Percentiles rank a stretch among this genome's conserved stretches.
These are phyloP conservation scores for Cottus gobio DNA, from an alignment of 2,113 vertebrate species.

Conservation along the genomic window DNA sequence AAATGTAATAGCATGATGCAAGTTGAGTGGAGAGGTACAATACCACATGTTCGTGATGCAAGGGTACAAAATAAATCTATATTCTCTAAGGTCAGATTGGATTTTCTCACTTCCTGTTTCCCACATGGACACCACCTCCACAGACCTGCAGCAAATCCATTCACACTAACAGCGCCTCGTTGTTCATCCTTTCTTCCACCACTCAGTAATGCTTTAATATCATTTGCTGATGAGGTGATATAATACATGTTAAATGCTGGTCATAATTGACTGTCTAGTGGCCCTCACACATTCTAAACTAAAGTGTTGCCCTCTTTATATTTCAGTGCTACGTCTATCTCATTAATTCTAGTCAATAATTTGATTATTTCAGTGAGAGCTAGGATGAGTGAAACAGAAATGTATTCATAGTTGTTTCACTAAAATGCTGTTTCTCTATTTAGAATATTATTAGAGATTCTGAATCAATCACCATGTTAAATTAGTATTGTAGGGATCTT, in stretches of 20 bases:
- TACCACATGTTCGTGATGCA: background rate
- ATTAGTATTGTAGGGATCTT: background rate
- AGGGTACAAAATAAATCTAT: background rate
- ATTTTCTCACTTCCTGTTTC: background rate
- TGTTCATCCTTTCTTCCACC: constrained; percentile 5
- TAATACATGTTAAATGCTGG: constrained; percentile 17
- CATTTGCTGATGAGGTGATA: constrained; percentile 34
- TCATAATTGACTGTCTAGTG: constrained; percentile 47
- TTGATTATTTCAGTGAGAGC: background rate
- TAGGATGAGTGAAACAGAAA: background rate
- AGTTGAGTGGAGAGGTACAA: constrained; percentile 10
- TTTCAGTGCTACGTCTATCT: constrained; percentile 24
- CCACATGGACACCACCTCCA: background rate
- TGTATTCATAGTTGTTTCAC: background rate
- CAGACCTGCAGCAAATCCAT: background rate
- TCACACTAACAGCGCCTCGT: background rate
- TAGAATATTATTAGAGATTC: background rate
- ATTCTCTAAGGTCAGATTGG: constrained; percentile 1
- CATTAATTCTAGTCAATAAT: constrained; percentile 9
- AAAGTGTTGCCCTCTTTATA: constrained; percentile 10
- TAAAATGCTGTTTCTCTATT: background rate
- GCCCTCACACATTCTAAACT: constrained; percentile 15
- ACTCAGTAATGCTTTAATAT: constrained; percentile 36
- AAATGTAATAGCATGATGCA: constrained; percentile 20
- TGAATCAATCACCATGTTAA: background rate